Percentiles rank a stretch among this genome's conserved stretches.
Evolutionary conservation across 2,797 vertebrate genomes (phyloP).

Genomic region (Brachymystax lenok): DNA sequence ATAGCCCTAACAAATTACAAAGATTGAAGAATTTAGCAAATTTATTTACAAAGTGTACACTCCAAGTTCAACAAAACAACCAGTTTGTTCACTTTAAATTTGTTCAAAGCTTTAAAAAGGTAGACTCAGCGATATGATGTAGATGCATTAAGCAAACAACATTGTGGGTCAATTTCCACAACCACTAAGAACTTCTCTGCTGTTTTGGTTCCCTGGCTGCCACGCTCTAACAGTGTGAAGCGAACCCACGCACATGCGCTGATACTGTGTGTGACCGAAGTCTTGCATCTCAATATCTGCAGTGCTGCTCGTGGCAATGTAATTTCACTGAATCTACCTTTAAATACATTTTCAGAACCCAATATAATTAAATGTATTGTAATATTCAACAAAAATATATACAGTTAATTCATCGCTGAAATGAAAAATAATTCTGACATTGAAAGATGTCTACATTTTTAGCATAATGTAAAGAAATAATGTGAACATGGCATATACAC

Average conservation of each 20-base stretch:
- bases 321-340: background rate
- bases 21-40: constrained; percentile 5
- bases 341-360: background rate
- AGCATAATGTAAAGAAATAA: background rate
- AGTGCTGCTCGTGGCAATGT: too few relatives aligned
- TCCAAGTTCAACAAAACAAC: constrained; percentile 6
- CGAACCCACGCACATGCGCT: too few relatives aligned
- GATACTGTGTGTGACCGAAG: too few relatives aligned
- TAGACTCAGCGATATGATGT: too few relatives aligned
- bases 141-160: too few relatives aligned
- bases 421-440: background rate
- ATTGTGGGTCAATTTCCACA: too few relatives aligned
- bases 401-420: background rate
- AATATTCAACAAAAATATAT: constrained; percentile 9
- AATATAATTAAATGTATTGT: constrained; percentile 6
- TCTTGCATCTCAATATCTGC: too few relatives aligned
- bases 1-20: background rate
- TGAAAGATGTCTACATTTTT: background rate
- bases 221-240: too few relatives aligned
- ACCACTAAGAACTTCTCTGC: too few relatives aligned
- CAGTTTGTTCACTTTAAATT: background rate
- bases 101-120: background rate
- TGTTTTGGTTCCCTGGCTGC: too few relatives aligned
- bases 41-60: constrained; percentile 27
- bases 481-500: background rate